Base-by-base conservation (phyloP, 1,140 invertebrate species). In the Lineus longissimus region DNA sequence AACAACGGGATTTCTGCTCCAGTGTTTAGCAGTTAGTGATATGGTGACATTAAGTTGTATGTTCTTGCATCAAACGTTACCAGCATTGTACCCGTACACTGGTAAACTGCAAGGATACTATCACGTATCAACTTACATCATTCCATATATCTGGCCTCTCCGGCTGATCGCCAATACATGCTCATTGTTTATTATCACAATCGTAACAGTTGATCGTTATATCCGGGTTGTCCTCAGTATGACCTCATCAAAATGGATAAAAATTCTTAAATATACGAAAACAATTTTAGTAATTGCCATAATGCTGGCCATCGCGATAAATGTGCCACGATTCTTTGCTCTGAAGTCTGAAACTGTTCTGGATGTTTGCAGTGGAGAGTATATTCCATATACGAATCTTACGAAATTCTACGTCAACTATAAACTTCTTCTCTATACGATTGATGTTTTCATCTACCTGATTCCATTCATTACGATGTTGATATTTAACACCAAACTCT, bases 121-220 rank as follows among this genome's bases (percentile, higher is more conserved):
- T 27, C 47, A 27, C 47, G n/a, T 23, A 23, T 51, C 47, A 9
- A 27, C 25, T 19, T 4, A 51, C 47, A 51, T 51, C 19, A 51
- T 51, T 23, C 47, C 47, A 51, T 51, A 51, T n/a, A 51, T 51
- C 4, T 51, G 47, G 47, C 47, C 47, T 7, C 6, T 51, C n/a
- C 6, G 47, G n/a, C n/a, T 51, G n/a, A 51, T 51, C 9, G 47
- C 25, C 47, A 51, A 51, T 51, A 51, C 47, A 27, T 23, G n/a
- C 19, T 51, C 19, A 23, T 23, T 51, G 47, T 51, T 51, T 23
- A 27, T 51, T 6, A 51, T 51, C 47, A 51, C 47, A 51, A 27
- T 27, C 4, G 25, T 51, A 9, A 51, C 47, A 4, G 25, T 51
- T 6, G 47, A 51, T 27, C 47, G 47, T 19, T 51, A 51, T 51